A percentile compares a stretch with the other conserved stretches of the same genome.
Conservation (phyloP, 2,888 invertebrate genomes). For the Ceramica pisi region DNA sequence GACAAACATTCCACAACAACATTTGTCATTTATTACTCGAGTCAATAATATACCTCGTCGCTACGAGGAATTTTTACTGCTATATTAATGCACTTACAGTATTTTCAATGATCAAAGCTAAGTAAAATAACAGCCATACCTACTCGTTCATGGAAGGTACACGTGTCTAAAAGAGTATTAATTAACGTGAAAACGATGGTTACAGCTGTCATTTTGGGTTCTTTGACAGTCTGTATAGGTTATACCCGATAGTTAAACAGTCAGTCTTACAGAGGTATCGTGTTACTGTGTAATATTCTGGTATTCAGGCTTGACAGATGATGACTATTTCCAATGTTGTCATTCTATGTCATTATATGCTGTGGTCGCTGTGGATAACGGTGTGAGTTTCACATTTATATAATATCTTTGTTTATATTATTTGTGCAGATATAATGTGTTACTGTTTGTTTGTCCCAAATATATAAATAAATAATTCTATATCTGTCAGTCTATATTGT, state of each 20-base stretch:
- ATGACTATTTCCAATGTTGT: background rate
- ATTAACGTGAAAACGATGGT: background rate
- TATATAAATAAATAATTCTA: too few relatives aligned
- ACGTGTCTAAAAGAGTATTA: background rate
- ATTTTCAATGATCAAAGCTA: background rate
- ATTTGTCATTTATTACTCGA: slow-evolving; percentile 71
- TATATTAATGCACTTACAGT: slow-evolving; percentile 8
- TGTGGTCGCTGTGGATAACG: too few relatives aligned
- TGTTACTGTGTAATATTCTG: background rate
- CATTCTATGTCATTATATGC: too few relatives aligned
- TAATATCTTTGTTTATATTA: too few relatives aligned
- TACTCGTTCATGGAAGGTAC: too few relatives aligned
- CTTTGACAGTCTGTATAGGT: background rate
- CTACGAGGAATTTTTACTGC: slow-evolving; percentile 26
- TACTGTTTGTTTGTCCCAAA: too few relatives aligned
- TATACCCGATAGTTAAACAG: background rate
- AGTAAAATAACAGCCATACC: background rate
- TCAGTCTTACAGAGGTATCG: too few relatives aligned
- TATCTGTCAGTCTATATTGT: too few relatives aligned
- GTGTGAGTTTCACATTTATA: too few relatives aligned
- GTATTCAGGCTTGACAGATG: background rate
- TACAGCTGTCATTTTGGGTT: background rate
- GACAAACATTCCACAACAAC: slow-evolving; percentile 69
- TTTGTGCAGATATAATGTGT: too few relatives aligned
- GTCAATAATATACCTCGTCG: slow-evolving; percentile 60